Conservation (phyloP, 2,888 invertebrate genomes). For the Autographa pulchrina region DNA sequence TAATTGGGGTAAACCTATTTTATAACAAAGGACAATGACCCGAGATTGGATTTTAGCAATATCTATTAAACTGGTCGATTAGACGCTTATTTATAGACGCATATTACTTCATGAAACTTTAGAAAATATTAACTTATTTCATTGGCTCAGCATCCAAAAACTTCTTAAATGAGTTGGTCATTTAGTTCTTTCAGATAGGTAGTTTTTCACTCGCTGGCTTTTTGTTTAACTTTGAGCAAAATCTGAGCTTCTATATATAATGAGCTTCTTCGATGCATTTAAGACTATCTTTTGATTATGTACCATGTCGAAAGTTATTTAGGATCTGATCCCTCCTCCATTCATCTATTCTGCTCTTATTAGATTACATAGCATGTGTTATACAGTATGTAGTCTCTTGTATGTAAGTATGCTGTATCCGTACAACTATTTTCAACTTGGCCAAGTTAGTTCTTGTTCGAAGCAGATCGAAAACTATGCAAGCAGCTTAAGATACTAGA, state of each 20-base stretch:
- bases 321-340: too few species aligned
- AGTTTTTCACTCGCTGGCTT: too few species aligned
- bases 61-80: slow-evolving; percentile 5
- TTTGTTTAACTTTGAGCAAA: too few species aligned
- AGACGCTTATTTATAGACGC: neutral
- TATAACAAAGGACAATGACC: neutral
- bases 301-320: too few species aligned
- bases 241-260: too few species aligned
- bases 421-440: slow-evolving; percentile 4
- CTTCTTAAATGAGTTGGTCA: too few species aligned
- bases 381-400: neutral
- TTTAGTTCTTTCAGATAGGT: too few species aligned
- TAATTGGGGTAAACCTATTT: slow-evolving; percentile 24
- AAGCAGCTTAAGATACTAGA: neutral
- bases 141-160: too few species aligned
- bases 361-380: neutral
- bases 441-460: neutral
- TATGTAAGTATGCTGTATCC: neutral
- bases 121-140: too few species aligned
- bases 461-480: neutral
- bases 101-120: too few species aligned
- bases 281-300: too few species aligned
- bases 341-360: neutral
- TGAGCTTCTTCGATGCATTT: too few species aligned
- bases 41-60: slow-evolving; percentile 10